A percentile compares a stretch with the other conserved stretches of the same genome.
Conservation (phyloP, 2,113 vertebrate species). For the Corythornis madagascariensis region DNA sequence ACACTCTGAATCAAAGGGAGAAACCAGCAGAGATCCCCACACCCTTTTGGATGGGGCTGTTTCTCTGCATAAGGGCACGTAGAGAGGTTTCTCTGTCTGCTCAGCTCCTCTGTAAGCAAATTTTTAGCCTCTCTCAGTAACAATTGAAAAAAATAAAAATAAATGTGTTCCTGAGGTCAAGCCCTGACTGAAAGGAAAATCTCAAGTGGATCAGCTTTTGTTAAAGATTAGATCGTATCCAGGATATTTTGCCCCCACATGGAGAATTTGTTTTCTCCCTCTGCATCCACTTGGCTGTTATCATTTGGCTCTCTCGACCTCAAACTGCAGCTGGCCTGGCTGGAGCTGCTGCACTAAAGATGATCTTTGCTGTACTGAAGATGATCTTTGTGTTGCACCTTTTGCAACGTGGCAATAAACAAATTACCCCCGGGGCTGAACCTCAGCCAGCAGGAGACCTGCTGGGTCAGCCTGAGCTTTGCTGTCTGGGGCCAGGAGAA, state of each 20-base stretch:
- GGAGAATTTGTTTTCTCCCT: neutral
- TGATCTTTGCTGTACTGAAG: neutral
- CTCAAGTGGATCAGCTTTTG: too few species aligned
- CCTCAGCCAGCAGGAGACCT: neutral
- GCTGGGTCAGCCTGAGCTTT: neutral
- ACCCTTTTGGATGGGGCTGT: neutral
- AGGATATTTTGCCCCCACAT: rapidly evolving
- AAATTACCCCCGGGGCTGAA: neutral
- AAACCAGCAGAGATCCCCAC: neutral
- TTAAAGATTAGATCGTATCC: neutral
- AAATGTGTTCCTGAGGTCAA: neutral
- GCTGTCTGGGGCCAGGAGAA: neutral
- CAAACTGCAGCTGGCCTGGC: neutral
- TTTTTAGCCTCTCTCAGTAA: neutral
- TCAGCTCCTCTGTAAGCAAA: neutral
- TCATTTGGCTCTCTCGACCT: neutral
- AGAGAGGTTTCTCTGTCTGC: neutral
- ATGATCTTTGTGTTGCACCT: neutral
- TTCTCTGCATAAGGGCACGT: neutral
- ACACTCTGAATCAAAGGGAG: neutral
- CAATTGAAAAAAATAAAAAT: rapidly evolving
- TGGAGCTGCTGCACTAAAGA: neutral
- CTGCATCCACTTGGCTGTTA: neutral
- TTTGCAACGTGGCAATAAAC: neutral
- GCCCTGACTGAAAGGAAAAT: neutral